phyloP scores from a whole-genome alignment of 2,113 vertebrate species.

The Anguilla japonica region DNA sequence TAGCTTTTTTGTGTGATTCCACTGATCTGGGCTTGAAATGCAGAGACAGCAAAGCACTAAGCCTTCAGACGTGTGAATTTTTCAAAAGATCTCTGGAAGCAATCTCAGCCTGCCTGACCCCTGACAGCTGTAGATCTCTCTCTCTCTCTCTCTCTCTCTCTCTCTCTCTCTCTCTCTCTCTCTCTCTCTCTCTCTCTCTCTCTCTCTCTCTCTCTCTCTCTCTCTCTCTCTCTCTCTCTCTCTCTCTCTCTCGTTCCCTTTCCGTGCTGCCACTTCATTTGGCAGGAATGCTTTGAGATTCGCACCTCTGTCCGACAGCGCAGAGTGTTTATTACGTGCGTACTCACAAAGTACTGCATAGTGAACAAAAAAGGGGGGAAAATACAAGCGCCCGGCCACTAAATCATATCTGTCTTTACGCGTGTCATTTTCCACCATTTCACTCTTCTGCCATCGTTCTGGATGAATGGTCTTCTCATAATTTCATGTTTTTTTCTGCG shows the following conservation, averaged over 20 bases:
- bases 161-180: too few relatives aligned
- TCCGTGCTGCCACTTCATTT: conserved; percentile 90
- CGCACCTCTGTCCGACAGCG: conserved; percentile 89
- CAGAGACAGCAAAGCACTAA: conserved; percentile 88
- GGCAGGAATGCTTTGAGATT: conserved; percentile 92
- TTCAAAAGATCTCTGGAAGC: conserved; percentile 97
- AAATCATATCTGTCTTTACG: conserved; percentile 41
- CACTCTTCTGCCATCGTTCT: not conserved
- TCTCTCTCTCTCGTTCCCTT: conserved; percentile 89
- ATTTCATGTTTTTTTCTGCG: not conserved
- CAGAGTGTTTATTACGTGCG: conserved; percentile 86
- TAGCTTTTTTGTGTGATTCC: conserved; percentile 76
- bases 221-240: conserved; percentile 29
- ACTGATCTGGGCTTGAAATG: conserved; percentile 96
- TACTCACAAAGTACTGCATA: conserved; percentile 75
- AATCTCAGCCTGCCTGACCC: conserved; percentile 95
- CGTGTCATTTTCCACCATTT: conserved; percentile 17
- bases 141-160: conserved; percentile 77
- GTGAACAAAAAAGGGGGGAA: conserved; percentile 57
- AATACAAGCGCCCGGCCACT: conserved; percentile 40
- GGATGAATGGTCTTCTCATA: not conserved
- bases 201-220: conserved; percentile 87
- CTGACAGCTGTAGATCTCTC: conserved; percentile 90
- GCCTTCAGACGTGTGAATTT: conserved; percentile 97
- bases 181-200: conserved; percentile 50